Conservation (phyloP, 1,140 invertebrate species). For the Liolophura sinensis region DNA sequence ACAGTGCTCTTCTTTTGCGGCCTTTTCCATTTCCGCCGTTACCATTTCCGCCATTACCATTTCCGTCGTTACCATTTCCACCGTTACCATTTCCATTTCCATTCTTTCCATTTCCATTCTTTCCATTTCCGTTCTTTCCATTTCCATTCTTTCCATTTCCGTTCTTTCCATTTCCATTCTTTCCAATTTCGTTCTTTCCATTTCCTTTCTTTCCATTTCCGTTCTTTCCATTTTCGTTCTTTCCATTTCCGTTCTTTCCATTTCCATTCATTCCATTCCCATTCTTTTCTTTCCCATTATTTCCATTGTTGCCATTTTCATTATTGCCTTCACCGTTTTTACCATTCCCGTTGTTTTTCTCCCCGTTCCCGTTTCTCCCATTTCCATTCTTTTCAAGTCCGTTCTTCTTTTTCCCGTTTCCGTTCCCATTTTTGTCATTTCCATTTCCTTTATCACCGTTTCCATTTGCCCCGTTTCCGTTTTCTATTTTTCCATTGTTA, state of each 20-base stretch:
- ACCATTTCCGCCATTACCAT: not conserved
- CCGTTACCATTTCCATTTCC: not conserved
- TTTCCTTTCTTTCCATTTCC: not conserved
- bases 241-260: not conserved
- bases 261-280: not conserved
- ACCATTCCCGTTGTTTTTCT: not conserved
- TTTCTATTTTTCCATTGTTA: not conserved
- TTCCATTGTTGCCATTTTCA: not conserved
- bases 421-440: too few species aligned
- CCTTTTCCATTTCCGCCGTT: not conserved
- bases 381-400: not conserved
- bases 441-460: conserved; percentile 5
- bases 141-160: not conserved
- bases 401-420: conserved; percentile 1
- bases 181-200: not conserved
- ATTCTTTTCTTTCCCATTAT: conserved; percentile 1
- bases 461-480: not conserved
- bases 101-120: not conserved
- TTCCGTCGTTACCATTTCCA: not conserved
- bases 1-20: too few species aligned
- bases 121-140: not conserved
- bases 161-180: conserved; percentile 1
- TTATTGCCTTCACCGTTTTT: too few species aligned
- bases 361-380: not conserved
- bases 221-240: not conserved